A percentile compares a stretch with the other conserved stretches of the same genome.
These are phyloP conservation scores for Rhinella marina DNA, from an alignment of 2,797 vertebrate species.

Conservation along the genomic window DNA sequence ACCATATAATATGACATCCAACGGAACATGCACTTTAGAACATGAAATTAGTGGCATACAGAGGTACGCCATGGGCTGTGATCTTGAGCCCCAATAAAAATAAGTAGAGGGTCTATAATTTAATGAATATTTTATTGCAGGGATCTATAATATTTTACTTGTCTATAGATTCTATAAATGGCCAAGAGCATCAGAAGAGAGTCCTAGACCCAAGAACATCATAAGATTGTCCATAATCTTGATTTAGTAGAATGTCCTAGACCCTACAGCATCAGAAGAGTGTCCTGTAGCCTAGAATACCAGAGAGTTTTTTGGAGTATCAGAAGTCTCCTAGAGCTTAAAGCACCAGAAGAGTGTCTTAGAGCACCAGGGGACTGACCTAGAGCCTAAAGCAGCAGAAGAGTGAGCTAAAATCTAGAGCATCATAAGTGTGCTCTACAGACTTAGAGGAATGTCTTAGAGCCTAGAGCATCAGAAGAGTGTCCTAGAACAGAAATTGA, in stretches of 20 bases:
- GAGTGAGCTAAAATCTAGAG: neutral
- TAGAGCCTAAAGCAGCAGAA: neutral
- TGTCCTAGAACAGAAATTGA: neutral
- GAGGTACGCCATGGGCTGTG: no score
- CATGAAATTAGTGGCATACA: no score
- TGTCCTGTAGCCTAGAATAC: neutral
- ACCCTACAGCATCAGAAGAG: no score
- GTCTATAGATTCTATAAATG: no score
- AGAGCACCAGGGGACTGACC: neutral
- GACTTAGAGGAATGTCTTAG: neutral
- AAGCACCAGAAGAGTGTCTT: neutral
- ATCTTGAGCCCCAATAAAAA: no score
- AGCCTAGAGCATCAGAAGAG: neutral
- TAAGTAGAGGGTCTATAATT: no score
- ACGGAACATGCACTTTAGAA: neutral
- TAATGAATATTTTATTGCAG: no score
- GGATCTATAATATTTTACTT: no score
- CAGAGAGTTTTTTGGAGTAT: neutral
- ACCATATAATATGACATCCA: neutral
- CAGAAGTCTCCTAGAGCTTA: neutral
- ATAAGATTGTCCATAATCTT: no score
- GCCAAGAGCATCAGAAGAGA: no score
- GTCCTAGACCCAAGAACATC: no score
- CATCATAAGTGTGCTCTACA: neutral
- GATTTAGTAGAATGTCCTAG: no score